Evolutionary conservation across 2,888 invertebrate species (phyloP).

Genomic region (Perithous albicinctus): DNA sequence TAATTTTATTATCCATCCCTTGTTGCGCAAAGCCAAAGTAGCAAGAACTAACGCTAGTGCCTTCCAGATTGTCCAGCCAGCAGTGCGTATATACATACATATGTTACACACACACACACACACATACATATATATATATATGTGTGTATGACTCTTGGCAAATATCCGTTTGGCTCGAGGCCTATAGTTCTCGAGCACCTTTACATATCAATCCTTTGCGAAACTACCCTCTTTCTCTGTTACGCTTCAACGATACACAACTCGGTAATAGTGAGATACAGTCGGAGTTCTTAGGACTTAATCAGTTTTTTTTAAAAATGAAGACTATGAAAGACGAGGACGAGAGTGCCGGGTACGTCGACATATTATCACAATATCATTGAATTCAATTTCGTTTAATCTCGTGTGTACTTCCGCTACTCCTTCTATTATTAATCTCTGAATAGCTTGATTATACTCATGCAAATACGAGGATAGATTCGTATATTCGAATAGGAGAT

Average conservation of each 20-base stretch:
- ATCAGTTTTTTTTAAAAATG: not conserved
- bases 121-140: not conserved
- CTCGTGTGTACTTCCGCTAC: not conserved
- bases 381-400: not conserved
- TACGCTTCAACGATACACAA: slow-evolving; percentile 47
- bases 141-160: slow-evolving; percentile 54
- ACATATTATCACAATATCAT: slow-evolving; percentile 7
- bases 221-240: slow-evolving; percentile 46
- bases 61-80: slow-evolving; percentile 29
- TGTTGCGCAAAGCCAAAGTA: not conserved
- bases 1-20: not conserved
- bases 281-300: not conserved
- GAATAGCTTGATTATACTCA: not conserved
- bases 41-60: not conserved
- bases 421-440: not conserved
- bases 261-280: slow-evolving; percentile 27
- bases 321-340: slow-evolving; percentile 39
- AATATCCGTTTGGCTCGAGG: slow-evolving; percentile 65
- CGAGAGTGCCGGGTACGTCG: slow-evolving; percentile 45
- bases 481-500: slow-evolving; percentile 42
- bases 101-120: too few relatives aligned
- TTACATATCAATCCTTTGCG: slow-evolving; percentile 51
- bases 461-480: not conserved
- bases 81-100: slow-evolving; percentile 12
- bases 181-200: slow-evolving; percentile 54